Base-by-base conservation (phyloP, 2,888 invertebrate genomes). In the Tanypteryx hageni region DNA sequence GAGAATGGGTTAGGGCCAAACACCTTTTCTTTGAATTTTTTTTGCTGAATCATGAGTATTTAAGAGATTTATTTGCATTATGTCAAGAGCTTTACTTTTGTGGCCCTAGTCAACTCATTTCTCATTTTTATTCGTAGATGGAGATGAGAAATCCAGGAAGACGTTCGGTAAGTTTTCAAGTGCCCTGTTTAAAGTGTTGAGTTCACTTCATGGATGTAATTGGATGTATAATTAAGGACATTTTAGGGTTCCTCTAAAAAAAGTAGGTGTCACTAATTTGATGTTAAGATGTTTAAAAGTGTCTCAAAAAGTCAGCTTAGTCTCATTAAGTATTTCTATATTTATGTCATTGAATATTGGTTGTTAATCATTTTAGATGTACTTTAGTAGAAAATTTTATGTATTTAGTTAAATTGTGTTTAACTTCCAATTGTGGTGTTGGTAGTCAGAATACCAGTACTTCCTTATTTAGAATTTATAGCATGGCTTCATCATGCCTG, bases 81-180 rank as follows among this genome's bases (percentile, higher is more conserved):
- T 68, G 92, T 92, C 76, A 83, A 92, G 85, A 84, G 85, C 92
- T 85, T 92, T 92, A 92, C 82, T 83, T 92, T 92, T 82, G 85
- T 85, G 86, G 92, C 83, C 83, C 92, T 92, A 92, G 84, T 86
- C 89, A 92, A 92, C 92, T 92, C 92, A 84, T 92, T 89, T 92
- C 82, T 92, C 92, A 92, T 92, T 93, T 93, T 93, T 92, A 85
- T 93, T 93, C 93, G 86, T 93, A 93, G 93, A 93, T 93, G 93
- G 93, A 93, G 92, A 93, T 93, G 93, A 93, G 93, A 92, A 93
- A 93, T 92, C 93, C 93, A 76, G 93, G 93, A 92, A 93, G 93
- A 92, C 93, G 93, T 92, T 93, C 93, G 93, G 93, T 93, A 93
- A 93, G 93, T 93, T 92, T 93, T 89, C 82, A 44, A 91, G 93